Conservation (phyloP, 2,888 invertebrate genomes). For the Matsumyia berberina region DNA sequence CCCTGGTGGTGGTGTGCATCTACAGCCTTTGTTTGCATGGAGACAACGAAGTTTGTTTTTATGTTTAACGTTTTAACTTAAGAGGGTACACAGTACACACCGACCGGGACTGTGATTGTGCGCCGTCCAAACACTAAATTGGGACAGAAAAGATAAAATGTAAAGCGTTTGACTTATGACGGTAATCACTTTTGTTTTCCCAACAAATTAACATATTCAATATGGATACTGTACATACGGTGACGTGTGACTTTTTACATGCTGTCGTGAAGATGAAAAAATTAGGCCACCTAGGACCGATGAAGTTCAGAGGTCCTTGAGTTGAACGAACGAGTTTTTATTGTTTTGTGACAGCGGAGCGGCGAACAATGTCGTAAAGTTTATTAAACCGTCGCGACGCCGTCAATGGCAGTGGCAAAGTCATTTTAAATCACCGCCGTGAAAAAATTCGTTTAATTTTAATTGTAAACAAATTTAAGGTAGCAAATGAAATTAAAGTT, state of each 20-base stretch:
- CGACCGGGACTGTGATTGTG: background rate
- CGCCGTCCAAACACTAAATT: conserved; percentile 20
- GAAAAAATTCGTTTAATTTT: conserved; percentile 19
- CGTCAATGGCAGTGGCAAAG: conserved; percentile 29
- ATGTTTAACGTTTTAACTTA: background rate
- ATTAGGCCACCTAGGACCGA: conserved; percentile 22
- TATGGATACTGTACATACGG: background rate
- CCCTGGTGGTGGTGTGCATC: conserved; percentile 1
- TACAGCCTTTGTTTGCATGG: conserved; percentile 30
- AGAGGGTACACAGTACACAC: background rate
- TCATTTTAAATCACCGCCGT: conserved; percentile 25
- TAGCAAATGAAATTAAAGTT: conserved; percentile 6
- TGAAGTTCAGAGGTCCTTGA: conserved; percentile 32
- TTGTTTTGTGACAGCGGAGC: conserved; percentile 19
- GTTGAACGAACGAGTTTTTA: conserved; percentile 39
- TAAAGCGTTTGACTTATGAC: conserved; percentile 15
- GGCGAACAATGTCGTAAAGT: conserved; percentile 10
- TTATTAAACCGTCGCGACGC: conserved; percentile 33
- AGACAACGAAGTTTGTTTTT: conserved; percentile 20
- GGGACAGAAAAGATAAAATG: conserved; percentile 36
- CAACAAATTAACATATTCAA: conserved; percentile 44
- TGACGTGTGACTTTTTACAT: conserved; percentile 44
- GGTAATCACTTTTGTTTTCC: conserved; percentile 45
- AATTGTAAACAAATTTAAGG: conserved; percentile 27
- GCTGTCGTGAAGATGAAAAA: conserved; percentile 32